Conservation (phyloP, 2,113 vertebrate genomes). For the Carassius carassius region DNA sequence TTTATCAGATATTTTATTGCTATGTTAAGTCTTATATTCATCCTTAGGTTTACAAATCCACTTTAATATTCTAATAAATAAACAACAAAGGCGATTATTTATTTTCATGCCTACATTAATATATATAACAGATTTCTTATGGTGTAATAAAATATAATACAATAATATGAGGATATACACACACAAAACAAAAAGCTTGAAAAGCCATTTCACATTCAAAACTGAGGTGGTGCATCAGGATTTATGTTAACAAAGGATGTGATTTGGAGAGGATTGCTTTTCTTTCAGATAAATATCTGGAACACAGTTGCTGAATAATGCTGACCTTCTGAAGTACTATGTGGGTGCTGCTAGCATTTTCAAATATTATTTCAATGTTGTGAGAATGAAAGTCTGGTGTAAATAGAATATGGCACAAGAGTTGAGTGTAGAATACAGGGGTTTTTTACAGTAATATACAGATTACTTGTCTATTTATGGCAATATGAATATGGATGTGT, state of each 20-base stretch:
- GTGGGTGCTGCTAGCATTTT: neutral
- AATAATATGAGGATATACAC: too few species aligned
- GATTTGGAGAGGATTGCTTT: neutral
- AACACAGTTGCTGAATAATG: neutral
- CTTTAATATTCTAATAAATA: neutral
- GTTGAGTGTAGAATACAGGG: neutral
- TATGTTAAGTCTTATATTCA: too few species aligned
- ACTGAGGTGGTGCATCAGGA: neutral
- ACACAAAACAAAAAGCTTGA: too few species aligned
- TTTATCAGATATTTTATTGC: too few species aligned
- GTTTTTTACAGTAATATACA: neutral
- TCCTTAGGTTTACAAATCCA: neutral
- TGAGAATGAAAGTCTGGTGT: neutral
- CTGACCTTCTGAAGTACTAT: neutral
- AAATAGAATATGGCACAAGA: neutral
- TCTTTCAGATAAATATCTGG: conserved; percentile 19
- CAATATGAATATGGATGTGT: neutral
- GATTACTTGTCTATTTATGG: neutral
- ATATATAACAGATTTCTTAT: too few species aligned
- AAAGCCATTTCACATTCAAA: neutral
- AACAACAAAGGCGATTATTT: too few species aligned
- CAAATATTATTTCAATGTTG: neutral
- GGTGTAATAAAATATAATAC: too few species aligned
- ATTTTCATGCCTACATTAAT: too few species aligned
- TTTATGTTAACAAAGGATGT: conserved; percentile 24